Evolutionary conservation across 1,140 invertebrate genomes (phyloP).

Genomic region (Papilio glaucus): DNA sequence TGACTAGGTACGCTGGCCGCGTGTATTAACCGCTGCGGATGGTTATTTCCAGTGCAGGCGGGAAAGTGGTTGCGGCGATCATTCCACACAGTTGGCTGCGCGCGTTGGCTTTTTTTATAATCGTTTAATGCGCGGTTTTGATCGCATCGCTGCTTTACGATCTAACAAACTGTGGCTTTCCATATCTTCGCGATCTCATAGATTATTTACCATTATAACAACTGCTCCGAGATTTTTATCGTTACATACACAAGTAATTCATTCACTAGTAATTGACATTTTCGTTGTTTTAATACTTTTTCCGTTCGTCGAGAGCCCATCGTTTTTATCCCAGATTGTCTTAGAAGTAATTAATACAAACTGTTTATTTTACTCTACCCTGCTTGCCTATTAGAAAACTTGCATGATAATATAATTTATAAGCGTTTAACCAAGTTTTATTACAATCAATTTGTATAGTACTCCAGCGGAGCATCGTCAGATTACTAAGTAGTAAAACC

Average conservation of each 20-base stretch:
- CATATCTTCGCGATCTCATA: conserved; percentile 37
- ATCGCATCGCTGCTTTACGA: conserved; percentile 52
- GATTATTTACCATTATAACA: not conserved
- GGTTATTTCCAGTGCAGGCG: conserved; percentile 33
- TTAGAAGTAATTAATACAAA: not conserved
- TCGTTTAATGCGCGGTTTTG: conserved; percentile 56
- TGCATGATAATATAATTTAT: not conserved
- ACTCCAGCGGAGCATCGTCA: not conserved
- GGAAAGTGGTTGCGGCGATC: conserved; percentile 51
- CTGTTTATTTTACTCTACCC: not conserved
- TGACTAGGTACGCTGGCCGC: not conserved
- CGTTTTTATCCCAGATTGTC: not conserved
- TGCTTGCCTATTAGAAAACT: not conserved
- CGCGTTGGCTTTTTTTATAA: conserved; percentile 51
- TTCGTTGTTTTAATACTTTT: not conserved
- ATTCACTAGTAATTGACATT: not conserved
- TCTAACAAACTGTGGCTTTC: conserved; percentile 32
- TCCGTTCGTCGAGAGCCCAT: too few relatives aligned
- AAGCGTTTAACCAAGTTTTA: conserved; percentile 5
- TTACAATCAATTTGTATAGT: conserved; percentile 1
- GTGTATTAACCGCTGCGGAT: conserved; percentile 9
- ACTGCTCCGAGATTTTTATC: not conserved
- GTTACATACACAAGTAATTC: too few relatives aligned
- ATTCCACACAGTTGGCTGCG: conserved; percentile 55
- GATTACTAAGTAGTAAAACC: conserved; percentile 13